Evolutionary conservation across 2,113 vertebrate genomes (phyloP).

Genomic region (Mohoua ochrocephala): DNA sequence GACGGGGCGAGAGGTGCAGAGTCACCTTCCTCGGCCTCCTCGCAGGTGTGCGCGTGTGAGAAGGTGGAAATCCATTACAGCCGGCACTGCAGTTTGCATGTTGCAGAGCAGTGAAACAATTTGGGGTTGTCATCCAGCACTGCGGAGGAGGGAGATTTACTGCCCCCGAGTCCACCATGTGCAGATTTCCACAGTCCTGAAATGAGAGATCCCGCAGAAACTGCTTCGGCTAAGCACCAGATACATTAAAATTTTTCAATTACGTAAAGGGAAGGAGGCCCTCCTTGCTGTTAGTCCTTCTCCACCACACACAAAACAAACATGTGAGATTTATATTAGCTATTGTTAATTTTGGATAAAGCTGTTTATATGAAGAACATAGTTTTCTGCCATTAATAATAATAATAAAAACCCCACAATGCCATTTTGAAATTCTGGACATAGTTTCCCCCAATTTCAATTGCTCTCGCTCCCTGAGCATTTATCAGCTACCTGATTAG

Average conservation of each 20-base stretch:
- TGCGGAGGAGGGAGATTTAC: neutral
- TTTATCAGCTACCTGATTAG: conserved; percentile 99
- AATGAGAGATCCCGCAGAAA: neutral
- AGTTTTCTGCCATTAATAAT: conserved; percentile 60
- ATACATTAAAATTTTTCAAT: conserved; percentile 37
- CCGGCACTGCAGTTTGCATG: neutral
- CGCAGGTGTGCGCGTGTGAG: neutral
- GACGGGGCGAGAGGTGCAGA: neutral
- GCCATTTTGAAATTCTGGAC: conserved; percentile 84
- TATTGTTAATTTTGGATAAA: conserved; percentile 54
- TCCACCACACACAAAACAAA: conserved; percentile 13
- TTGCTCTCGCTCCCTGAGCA: conserved; percentile 88
- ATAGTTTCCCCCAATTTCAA: conserved; percentile 83
- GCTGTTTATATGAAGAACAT: conserved; percentile 65
- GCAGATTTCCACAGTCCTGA: neutral
- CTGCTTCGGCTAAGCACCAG: neutral
- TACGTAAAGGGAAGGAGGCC: conserved; percentile 18
- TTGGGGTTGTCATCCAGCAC: neutral
- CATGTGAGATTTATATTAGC: conserved; percentile 54
- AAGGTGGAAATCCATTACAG: neutral
- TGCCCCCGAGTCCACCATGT: neutral
- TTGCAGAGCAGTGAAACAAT: neutral
- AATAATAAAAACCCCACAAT: conserved; percentile 75
- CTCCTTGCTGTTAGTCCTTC: neutral
- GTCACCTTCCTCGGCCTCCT: neutral